phyloP scores from a whole-genome alignment of 2,113 vertebrate species.

The Apistogramma diplotaenia region DNA sequence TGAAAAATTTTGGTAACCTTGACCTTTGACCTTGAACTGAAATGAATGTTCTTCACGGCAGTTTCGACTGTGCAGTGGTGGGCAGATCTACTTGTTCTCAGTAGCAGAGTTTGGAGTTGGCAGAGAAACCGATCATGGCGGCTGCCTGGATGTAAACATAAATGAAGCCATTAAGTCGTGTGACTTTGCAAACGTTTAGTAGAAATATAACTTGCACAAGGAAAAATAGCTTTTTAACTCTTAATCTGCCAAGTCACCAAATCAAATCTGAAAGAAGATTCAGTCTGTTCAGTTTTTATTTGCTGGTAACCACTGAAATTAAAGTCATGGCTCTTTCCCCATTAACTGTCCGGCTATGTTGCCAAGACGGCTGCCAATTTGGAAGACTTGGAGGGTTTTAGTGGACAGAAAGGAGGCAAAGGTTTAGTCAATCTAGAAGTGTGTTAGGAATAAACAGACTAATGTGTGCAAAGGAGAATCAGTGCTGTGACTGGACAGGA shows the following conservation, averaged over 20 bases:
- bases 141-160: neutral
- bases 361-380: neutral
- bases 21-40: too few relatives aligned
- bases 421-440: neutral
- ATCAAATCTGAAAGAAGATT: neutral
- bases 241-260: neutral
- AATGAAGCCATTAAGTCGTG: neutral
- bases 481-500: neutral
- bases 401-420: neutral
- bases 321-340: neutral
- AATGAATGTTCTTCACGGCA: too few relatives aligned
- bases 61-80: neutral
- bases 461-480: neutral
- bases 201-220: too few relatives aligned
- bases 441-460: neutral
- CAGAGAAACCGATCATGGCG: neutral
- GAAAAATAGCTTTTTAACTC: too few relatives aligned
- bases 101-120: neutral
- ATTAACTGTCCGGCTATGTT: neutral
- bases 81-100: neutral
- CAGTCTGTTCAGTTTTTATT: neutral
- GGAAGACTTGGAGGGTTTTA: neutral
- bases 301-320: neutral
- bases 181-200: too few relatives aligned
- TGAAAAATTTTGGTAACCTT: too few relatives aligned